Evolutionary conservation across 1,140 invertebrate species (phyloP).

Genomic region (Papilio machaon): DNA sequence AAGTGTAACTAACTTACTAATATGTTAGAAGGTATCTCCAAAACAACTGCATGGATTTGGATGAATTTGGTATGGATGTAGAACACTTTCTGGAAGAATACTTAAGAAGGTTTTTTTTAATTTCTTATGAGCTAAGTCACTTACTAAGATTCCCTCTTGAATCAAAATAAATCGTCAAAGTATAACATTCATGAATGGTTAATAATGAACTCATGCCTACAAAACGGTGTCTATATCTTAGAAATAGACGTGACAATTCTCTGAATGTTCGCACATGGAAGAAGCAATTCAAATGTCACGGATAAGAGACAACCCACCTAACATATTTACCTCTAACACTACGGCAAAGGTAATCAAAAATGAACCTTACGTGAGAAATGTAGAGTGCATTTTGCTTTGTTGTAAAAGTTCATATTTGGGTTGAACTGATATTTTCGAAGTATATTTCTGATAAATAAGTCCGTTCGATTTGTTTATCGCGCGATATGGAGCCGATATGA

Average conservation of each 20-base stretch:
- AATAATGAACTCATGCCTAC: background rate
- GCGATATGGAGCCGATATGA: slow-evolving; percentile 5
- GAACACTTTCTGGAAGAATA: too few relatives aligned
- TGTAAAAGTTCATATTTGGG: background rate
- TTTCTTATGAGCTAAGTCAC: too few relatives aligned
- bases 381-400: background rate
- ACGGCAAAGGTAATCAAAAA: background rate
- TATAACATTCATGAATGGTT: background rate
- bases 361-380: background rate
- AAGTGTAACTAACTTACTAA: too few relatives aligned
- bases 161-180: too few relatives aligned
- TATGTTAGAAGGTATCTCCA: too few relatives aligned
- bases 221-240: background rate
- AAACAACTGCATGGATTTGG: too few relatives aligned
- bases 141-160: background rate
- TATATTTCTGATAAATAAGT: slow-evolving; percentile 10
- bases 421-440: background rate
- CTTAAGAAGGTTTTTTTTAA: background rate
- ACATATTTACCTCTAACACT: background rate
- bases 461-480: slow-evolving; percentile 18
- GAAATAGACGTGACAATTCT: slow-evolving; percentile 1
- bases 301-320: slow-evolving; percentile 6
- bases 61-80: background rate
- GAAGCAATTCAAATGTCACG: slow-evolving; percentile 23
- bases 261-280: slow-evolving; percentile 11